These are phyloP conservation scores for Oenanthe oenanthe DNA, from an alignment of 2,113 vertebrate species.

Conservation along the genomic window DNA sequence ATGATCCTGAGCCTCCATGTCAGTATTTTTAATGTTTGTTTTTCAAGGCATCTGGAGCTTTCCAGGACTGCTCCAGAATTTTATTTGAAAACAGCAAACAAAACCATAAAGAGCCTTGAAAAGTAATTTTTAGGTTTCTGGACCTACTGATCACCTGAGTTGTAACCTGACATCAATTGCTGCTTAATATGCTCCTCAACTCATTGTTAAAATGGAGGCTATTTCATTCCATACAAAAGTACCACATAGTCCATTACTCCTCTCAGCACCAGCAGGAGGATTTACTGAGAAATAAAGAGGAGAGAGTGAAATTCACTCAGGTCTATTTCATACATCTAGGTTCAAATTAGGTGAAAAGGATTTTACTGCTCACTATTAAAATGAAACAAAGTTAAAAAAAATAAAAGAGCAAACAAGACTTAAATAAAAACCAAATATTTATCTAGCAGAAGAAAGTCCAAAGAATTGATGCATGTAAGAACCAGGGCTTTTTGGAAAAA, in stretches of 20 bases:
- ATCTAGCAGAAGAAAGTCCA: not conserved
- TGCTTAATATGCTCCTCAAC: not conserved
- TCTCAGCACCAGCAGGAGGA: not conserved
- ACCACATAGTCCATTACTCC: not conserved
- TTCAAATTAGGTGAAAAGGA: not conserved
- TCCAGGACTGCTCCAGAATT: not conserved
- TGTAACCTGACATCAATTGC: not conserved
- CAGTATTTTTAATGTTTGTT: not conserved
- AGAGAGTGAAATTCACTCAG: not conserved
- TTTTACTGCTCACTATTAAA: not conserved
- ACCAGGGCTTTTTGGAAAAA: not conserved
- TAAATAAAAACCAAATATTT: not conserved
- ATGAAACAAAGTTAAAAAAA: not conserved
- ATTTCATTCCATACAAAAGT: not conserved
- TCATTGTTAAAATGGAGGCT: not conserved
- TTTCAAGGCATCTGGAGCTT: not conserved
- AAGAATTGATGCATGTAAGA: not conserved
- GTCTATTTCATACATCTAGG: not conserved
- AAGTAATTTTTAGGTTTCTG: not conserved
- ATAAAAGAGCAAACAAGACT: not conserved
- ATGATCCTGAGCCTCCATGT: not conserved
- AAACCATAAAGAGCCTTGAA: not conserved
- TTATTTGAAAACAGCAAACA: not conserved
- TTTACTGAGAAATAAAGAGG: not conserved
- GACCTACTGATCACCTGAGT: not conserved